Conservation (phyloP, 2,797 vertebrate genomes). For the Pseudotriccus pelzelni region DNA sequence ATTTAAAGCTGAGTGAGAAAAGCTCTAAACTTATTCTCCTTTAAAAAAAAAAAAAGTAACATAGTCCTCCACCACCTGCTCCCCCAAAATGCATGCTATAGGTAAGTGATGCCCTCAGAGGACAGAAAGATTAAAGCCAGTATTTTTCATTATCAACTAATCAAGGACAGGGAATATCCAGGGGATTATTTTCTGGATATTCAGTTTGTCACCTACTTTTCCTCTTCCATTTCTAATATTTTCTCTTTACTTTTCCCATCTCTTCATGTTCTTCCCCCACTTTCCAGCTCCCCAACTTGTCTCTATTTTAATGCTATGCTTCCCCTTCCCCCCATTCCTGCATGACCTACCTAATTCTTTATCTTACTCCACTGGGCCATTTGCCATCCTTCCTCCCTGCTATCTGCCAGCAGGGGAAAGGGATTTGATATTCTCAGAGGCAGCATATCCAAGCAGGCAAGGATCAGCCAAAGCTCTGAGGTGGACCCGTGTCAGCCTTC, state of each 20-base stretch:
- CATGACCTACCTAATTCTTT: not conserved
- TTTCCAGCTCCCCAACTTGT: not conserved
- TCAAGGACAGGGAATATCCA: not conserved
- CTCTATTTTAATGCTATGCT: not conserved
- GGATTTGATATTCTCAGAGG: not conserved
- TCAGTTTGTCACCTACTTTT: not conserved
- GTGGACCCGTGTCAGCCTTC: not conserved
- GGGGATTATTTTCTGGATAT: not conserved
- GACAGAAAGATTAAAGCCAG: not conserved
- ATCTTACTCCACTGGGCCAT: not conserved
- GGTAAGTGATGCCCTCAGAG: not conserved
- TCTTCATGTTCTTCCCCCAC: not conserved
- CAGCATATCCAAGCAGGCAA: not conserved
- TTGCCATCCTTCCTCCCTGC: not conserved
- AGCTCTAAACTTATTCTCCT: not conserved
- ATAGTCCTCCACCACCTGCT: not conserved
- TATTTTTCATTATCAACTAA: not conserved
- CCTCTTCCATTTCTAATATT: not conserved
- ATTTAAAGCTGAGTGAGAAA: not conserved
- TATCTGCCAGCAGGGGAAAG: not conserved
- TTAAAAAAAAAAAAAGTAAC: not conserved
- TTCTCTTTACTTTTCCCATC: not conserved
- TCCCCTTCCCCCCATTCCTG: not conserved
- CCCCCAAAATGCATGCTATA: rapidly evolving
- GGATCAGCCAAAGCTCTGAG: not conserved